Conservation (phyloP, 2,888 invertebrate species). For the Drosophila putrida region DNA sequence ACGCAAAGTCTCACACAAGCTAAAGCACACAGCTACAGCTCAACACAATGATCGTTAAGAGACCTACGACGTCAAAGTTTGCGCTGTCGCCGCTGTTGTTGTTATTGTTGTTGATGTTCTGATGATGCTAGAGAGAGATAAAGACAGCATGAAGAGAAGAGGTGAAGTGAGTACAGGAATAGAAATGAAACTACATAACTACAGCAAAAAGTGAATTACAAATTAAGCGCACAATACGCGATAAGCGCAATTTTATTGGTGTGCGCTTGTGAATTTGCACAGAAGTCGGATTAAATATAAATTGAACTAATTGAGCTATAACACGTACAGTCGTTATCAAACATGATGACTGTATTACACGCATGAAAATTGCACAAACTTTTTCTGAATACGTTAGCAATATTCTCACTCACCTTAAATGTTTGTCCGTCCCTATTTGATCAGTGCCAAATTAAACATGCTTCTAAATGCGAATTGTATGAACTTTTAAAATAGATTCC, state of each 20-base stretch:
- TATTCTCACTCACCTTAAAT: constrained; percentile 62
- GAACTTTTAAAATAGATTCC: constrained; percentile 7
- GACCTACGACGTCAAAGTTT: constrained; percentile 23
- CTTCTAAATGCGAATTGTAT: constrained; percentile 53
- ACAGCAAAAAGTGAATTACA: constrained; percentile 57
- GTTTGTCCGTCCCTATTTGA: constrained; percentile 75
- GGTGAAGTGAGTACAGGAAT: constrained; percentile 17
- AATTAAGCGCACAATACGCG: constrained; percentile 72
- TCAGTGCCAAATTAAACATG: constrained; percentile 79
- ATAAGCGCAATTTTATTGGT: constrained; percentile 51
- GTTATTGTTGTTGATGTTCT: constrained; percentile 18
- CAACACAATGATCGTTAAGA: constrained; percentile 32
- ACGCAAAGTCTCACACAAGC: constrained; percentile 6
- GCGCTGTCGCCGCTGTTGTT: constrained; percentile 28
- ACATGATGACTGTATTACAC: constrained; percentile 25
- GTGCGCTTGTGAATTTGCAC: constrained; percentile 49
- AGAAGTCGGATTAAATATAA: constrained; percentile 68
- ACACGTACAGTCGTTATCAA: constrained; percentile 36
- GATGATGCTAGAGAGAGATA: constrained; percentile 42
- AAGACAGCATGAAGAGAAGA: constrained; percentile 10
- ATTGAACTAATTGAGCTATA: constrained; percentile 71
- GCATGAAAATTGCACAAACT: constrained; percentile 40
- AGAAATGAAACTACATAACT: constrained; percentile 35
- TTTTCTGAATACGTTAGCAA: neutral
- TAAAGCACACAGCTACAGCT: constrained; percentile 16